phyloP scores from a whole-genome alignment of 2,888 invertebrate species.

The Amphiduros pacificus region DNA sequence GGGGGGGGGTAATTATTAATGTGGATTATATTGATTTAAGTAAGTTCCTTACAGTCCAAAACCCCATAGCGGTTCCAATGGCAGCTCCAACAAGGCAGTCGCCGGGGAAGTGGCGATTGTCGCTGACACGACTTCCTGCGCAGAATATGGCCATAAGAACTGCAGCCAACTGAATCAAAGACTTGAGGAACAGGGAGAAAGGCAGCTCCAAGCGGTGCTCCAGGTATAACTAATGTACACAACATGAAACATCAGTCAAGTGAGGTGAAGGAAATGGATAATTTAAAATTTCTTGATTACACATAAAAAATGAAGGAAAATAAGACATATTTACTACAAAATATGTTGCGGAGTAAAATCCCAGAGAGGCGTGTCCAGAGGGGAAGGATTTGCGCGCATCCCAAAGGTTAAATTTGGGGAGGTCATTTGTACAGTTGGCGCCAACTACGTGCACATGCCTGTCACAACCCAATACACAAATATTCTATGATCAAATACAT shows the following conservation, averaged over 20 bases:
- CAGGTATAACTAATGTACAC: background rate
- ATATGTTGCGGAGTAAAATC: background rate
- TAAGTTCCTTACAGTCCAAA: background rate
- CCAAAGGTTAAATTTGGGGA: too few species aligned
- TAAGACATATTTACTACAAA: background rate
- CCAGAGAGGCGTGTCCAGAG: background rate
- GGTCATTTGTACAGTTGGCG: too few species aligned
- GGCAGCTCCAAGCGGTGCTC: background rate
- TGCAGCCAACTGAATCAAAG: background rate
- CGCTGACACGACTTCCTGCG: background rate
- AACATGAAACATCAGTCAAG: too few species aligned
- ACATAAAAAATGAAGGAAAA: background rate
- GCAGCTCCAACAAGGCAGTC: background rate
- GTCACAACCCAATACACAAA: too few species aligned
- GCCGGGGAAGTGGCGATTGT: background rate
- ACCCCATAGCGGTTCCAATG: background rate
- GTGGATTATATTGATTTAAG: too few species aligned
- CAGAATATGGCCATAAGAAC: background rate
- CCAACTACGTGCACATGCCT: too few species aligned
- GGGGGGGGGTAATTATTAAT: too few species aligned
- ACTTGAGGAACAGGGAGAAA: background rate
- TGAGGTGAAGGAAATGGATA: too few species aligned
- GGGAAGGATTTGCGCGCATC: background rate
- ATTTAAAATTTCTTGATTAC: too few species aligned
- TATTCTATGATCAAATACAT: too few species aligned